A percentile compares a stretch with the other conserved stretches of the same genome.
phyloP scores from a whole-genome alignment of 2,888 invertebrate genomes.

The Zeuzera pyrina region DNA sequence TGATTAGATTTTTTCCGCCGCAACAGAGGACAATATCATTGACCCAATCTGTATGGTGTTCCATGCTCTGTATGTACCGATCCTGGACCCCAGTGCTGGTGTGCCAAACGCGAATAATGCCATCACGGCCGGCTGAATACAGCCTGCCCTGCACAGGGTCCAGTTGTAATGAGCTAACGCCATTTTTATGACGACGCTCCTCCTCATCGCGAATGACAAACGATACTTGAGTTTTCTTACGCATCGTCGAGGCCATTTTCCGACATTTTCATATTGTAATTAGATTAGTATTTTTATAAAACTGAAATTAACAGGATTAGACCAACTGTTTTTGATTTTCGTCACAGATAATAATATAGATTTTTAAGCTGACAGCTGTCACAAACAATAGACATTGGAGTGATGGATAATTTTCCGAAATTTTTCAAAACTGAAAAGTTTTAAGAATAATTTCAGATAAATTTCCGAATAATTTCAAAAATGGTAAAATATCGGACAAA shows the following conservation, averaged over 20 bases:
- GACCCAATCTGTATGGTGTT: constrained; percentile 99
- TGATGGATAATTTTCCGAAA: no score
- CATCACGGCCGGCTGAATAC: constrained; percentile 97
- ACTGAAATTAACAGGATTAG: no score
- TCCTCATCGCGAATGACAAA: constrained; percentile 98
- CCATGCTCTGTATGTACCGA: constrained; percentile 94
- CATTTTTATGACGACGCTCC: constrained; percentile 94
- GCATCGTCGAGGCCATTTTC: constrained; percentile 69
- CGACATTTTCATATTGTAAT: constrained; percentile 53
- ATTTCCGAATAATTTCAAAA: no score
- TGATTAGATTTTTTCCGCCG: constrained; percentile 96
- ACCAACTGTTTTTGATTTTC: no score
- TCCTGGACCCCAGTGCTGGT: constrained; percentile 71
- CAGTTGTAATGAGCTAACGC: constrained; percentile 95
- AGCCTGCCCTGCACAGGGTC: constrained; percentile 90
- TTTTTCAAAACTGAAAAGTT: no score
- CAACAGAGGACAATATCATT: constrained; percentile 99
- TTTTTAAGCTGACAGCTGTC: no score
- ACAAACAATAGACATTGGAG: no score
- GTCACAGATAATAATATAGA: no score
- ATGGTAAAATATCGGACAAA: no score
- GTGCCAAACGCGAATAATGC: constrained; percentile 95
- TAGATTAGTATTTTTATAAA: no score
- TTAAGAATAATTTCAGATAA: no score
- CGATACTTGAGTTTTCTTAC: constrained; percentile 86